Base-by-base conservation (phyloP, 2,797 vertebrate species). In the Pagetopsis macropterus region DNA sequence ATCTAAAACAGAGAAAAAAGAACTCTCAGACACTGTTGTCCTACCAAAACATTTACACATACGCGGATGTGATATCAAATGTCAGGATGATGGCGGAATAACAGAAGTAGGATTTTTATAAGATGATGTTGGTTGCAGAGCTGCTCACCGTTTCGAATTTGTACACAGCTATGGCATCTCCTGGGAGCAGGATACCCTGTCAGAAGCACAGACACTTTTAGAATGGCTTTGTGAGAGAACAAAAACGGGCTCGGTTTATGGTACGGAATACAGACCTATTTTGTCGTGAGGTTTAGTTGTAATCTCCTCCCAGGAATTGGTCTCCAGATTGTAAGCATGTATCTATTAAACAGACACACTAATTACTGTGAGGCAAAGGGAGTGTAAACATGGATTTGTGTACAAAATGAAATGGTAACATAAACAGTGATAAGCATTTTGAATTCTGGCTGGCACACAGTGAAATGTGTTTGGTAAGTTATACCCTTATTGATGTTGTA, bases 231-330 rank as follows among this genome's bases (percentile, higher is more conserved):
- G 1, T 69, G 1, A 40, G 63, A 71, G 1, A 43, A 65, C 8
- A 48, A 15, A 15, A 21, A 37, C 16, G 64, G 16, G 2, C 13
- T 48, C 6, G 16, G 3, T 1, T 23, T 12, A 45, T 21, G 19
- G 65, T 44, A 44, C 46, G 67, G 3, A 19, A 72, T 50, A 84
- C 94, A 88, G 78, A 97, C 98, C 98, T 84, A 98, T 96, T 95
- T 98, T 98, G 82, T 97, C 97, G 48, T 99, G 96, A 67, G 98
- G 97, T 91, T 97, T 98, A 0, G 98, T 99, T 71, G 94, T 76
- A 37, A 99, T 98, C 88, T 98, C 98, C 82, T 99, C 98, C 98
- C 98, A 99, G 16, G 96, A 97, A 87, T 99, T 99, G 15, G 97
- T 99, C 93, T 99, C 98, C 75, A 99, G 95, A 88, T 99, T 99